phyloP scores from a whole-genome alignment of 2,797 vertebrate genomes.

The Microhierax caerulescens region DNA sequence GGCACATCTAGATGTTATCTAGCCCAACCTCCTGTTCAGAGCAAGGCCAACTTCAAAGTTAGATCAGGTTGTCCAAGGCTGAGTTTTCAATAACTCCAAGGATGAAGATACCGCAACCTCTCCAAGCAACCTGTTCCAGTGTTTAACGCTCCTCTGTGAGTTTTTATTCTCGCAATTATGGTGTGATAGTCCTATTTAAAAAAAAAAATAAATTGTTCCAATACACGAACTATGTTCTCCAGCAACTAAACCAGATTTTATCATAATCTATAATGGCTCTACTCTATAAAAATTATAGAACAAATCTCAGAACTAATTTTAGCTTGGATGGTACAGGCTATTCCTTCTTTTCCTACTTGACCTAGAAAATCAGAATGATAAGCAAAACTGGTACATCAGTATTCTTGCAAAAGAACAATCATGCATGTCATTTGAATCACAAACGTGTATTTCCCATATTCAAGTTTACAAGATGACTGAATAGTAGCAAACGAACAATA shows the following conservation, averaged over 20 bases:
- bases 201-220: not conserved
- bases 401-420: not conserved
- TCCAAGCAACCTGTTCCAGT: not conserved
- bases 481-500: not conserved
- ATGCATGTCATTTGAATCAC: fast-evolving
- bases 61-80: not conserved
- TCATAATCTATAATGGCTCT: not conserved
- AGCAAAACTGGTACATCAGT: not conserved
- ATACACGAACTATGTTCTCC: not conserved
- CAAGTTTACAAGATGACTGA: not conserved
- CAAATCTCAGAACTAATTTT: not conserved
- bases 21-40: not conserved
- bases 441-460: not conserved
- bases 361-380: not conserved
- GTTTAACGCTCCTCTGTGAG: not conserved
- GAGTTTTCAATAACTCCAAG: not conserved
- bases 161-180: not conserved
- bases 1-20: not conserved
- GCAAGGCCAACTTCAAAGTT: not conserved
- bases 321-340: not conserved
- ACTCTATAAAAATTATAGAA: not conserved
- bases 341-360: not conserved
- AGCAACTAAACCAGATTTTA: not conserved
- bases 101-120: not conserved
- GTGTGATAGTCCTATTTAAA: not conserved